Percentiles rank a stretch among this genome's conserved stretches.
Conservation (phyloP, 2,113 vertebrate genomes). For the Hyla sarda region DNA sequence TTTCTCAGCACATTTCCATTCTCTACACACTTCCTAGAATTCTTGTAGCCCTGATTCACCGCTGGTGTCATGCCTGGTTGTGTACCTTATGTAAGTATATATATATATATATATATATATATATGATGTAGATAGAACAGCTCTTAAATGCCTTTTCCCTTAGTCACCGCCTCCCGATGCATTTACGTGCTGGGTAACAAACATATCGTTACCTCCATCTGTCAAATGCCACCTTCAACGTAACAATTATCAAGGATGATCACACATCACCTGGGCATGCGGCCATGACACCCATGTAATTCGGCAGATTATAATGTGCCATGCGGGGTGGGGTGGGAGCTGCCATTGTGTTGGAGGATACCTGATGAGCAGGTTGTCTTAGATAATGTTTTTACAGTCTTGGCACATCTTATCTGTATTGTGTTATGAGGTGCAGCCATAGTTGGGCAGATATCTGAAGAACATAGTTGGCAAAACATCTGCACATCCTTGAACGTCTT, state of each 20-base stretch:
- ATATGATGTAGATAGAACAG: not conserved
- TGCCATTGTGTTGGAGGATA: not conserved
- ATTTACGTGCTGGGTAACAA: not conserved
- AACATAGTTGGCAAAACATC: too few species aligned
- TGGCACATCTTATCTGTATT: not conserved
- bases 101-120: not conserved
- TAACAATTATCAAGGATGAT: not conserved
- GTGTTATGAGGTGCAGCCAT: not conserved
- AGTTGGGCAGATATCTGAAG: not conserved
- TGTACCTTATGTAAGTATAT: not conserved
- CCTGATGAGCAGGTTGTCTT: constrained; percentile 1
- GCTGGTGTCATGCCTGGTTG: not conserved
- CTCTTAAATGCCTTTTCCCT: not conserved
- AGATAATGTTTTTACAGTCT: not conserved
- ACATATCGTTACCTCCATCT: not conserved
- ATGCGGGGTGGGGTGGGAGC: not conserved
- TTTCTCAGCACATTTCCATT: not conserved
- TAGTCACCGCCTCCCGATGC: not conserved
- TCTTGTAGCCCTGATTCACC: not conserved
- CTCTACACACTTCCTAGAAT: not conserved
- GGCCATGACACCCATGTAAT: not conserved
- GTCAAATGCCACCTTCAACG: not conserved
- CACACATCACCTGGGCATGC: not conserved
- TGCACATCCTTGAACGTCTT: too few species aligned
- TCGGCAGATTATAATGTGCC: not conserved